Base-by-base conservation (phyloP, 2,888 invertebrate genomes). In the Pseudococcus jackbeardsleyi region DNA sequence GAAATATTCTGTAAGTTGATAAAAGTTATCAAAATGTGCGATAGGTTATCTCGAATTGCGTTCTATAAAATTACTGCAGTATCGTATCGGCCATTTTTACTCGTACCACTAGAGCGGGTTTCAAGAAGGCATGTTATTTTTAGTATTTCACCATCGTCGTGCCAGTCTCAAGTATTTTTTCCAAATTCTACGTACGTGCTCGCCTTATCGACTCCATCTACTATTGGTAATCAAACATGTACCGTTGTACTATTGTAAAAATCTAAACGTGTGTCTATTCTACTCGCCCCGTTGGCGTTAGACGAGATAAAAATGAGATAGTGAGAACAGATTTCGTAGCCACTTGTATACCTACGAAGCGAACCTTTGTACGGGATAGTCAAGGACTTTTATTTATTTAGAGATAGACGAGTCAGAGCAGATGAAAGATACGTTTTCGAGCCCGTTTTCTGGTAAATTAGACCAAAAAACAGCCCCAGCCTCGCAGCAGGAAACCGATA, bases 301-400 rank as follows among this genome's bases (percentile, higher is more conserved):
- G 12, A 2, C 11, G 11, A 64, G 8, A 59, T 59, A n/a, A n/a
- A 59, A 59, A 59, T n/a, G 7, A n/a, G 59, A 59, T n/a, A n/a
- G 19, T 59, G 19, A 64, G 19, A 64, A 64, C 5, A 64, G 5
- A n/a, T n/a, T 22, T 22, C 64, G 3, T 19, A 22, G 11, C 22
- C 19, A 9, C 64, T 64, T 64, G 22, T 64, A 22, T 64, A 64
- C 12, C 64, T 64, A 22, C 26, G 26, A 3, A 26, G 9, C 77
- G 39, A 77, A 77, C 33, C 77, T 39, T 77, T 72, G 39, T 39
- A 39, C 77, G 17, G 8, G 77, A 17, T 22, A 39, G 77, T 77
- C 77, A 39, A 77, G 77, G 77, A 77, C 39, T 39, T 33, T 77
- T 15, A 77, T 77, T 77, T 39, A 17, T 77, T 72, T 77, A 77